phyloP scores from a whole-genome alignment of 2,113 vertebrate genomes.

The Euleptes europaea region DNA sequence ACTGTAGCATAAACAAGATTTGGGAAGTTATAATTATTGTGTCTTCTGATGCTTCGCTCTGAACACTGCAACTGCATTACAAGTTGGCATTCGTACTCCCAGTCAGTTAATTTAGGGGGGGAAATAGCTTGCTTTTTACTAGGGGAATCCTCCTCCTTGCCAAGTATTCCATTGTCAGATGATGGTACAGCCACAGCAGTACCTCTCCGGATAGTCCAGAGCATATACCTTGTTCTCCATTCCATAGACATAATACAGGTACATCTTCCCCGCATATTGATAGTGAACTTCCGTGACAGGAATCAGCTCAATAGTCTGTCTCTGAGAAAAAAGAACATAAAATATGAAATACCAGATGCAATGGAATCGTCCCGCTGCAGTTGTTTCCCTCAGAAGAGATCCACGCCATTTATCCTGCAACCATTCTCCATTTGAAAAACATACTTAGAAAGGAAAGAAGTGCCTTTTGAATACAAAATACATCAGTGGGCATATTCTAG shows the following conservation, averaged over 20 bases:
- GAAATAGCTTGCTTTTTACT: neutral
- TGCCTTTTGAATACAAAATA: too few relatives aligned
- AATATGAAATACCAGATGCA: neutral
- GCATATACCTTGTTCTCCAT: conserved; percentile 75
- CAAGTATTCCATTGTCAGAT: conserved; percentile 24
- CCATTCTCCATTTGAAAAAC: neutral
- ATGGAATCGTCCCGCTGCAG: neutral
- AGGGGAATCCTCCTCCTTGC: neutral
- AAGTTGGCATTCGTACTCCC: neutral
- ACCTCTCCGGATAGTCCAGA: conserved; percentile 69
- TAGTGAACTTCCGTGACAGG: conserved; percentile 83
- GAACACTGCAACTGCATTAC: neutral
- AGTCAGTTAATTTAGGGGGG: neutral
- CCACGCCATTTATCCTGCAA: neutral
- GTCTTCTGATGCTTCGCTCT: neutral
- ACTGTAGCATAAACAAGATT: neutral
- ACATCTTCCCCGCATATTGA: conserved; percentile 72
- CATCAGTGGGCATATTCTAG: neutral
- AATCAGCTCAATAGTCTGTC: conserved; percentile 84
- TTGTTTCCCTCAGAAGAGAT: neutral
- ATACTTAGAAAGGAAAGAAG: neutral
- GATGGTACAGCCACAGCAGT: conserved; percentile 60
- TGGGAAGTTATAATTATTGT: neutral
- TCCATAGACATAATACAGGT: conserved; percentile 79
- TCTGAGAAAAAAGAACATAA: conserved; percentile 65